Evolutionary conservation across 2,888 invertebrate genomes (phyloP), one percentile per base, ranked within the genome.

Genomic region (Chrysodeixis includens): DNA sequence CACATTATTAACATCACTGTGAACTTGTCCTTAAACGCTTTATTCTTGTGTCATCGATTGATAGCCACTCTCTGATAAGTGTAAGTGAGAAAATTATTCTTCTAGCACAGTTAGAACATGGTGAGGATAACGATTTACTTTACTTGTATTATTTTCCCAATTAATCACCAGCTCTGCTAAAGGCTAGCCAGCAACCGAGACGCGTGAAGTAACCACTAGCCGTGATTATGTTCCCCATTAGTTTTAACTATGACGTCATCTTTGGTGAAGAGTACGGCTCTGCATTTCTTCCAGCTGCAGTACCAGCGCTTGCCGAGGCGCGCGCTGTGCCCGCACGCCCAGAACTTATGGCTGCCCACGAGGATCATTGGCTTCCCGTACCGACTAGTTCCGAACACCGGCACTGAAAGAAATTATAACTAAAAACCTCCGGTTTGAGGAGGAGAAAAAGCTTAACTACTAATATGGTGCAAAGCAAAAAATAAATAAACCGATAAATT

Each of bases 201-300:
- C n/a, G 22, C 56, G 44, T 58, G 30, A 44, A 10, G 22, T 4
- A n/a, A 4, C n/a, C 14, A 7, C 65, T 61, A 78, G 16, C 69
- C 66, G 76, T 90, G 90, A 22, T 76, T 83, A 66, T 90, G 90
- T 60, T 88, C 89, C 8, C 83, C 75, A 5, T 35, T 56, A 16
- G 90, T 88, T 52, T 62, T 79, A 1, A 83, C 69, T 26, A 90
- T 90, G 1, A 90, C 66, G 56, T 90, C 86, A 0, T 83, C 55
- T 57, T 79, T 71, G 2, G 88, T 90, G 62, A 68, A 79, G 20
- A 90, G 62, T 0, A 76, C 69, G 1, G 90, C 90, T 0, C 76
- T 83, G 66, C 90, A 90, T 4, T 57, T 53, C 40, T 46, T 84
- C 12, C 8, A 16, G 55, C 81, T 83, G 62, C 90, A 89, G 10